These are phyloP conservation scores for Archocentrus centrarchus DNA, from an alignment of 2,113 vertebrate species.

Conservation along the genomic window DNA sequence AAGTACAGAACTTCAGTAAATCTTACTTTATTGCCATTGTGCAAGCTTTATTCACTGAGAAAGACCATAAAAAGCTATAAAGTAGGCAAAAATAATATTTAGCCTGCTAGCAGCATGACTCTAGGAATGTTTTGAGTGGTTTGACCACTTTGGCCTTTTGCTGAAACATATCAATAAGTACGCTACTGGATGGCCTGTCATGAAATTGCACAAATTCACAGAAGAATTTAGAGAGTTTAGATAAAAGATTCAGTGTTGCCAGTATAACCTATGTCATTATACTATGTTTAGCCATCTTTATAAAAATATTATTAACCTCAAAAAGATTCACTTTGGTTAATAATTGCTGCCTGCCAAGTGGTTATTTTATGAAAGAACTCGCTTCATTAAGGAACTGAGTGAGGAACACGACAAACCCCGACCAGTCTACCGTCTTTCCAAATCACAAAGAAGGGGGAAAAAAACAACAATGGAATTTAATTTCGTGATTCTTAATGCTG, in stretches of 20 bases:
- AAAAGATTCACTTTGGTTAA: not conserved
- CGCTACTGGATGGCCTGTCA: not conserved
- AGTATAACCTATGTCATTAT: not conserved
- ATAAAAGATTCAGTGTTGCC: not conserved
- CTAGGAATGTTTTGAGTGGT: not conserved
- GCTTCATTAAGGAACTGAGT: not conserved
- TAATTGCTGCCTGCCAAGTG: not conserved
- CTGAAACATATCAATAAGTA: slow-evolving; percentile 9
- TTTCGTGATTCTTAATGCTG: slow-evolving; percentile 4
- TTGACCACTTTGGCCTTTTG: not conserved
- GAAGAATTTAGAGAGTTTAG: not conserved
- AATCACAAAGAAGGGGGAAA: not conserved
- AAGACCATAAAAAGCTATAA: not conserved
- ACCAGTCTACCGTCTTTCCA: not conserved
- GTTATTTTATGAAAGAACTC: not conserved
- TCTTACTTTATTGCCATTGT: too few species aligned
- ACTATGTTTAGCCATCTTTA: not conserved
- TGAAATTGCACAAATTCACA: not conserved
- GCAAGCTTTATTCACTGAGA: too few species aligned
- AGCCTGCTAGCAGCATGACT: not conserved
- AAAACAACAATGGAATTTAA: not conserved
- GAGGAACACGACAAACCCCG: not conserved
- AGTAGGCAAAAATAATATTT: not conserved
- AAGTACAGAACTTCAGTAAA: too few species aligned
- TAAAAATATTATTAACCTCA: not conserved